Conservation (phyloP, 2,113 vertebrate species). For the Tylochromis polylepis region DNA sequence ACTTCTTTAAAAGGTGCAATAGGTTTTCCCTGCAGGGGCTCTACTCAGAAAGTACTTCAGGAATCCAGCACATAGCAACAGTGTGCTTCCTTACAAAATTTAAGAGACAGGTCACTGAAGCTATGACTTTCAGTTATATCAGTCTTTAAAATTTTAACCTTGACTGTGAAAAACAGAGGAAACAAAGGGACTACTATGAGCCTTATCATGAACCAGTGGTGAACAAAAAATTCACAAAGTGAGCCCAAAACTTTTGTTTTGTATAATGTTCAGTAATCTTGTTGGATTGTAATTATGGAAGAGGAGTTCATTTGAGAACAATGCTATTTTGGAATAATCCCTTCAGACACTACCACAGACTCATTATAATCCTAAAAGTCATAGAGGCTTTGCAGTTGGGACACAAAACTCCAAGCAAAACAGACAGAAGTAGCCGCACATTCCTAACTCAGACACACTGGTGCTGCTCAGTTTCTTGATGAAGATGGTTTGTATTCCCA, state of each 20-base stretch:
- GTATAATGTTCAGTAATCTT: background rate
- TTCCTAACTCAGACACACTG: background rate
- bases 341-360: background rate
- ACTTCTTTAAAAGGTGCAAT: conserved; percentile 52
- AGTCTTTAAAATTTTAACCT: background rate
- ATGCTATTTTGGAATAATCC: conserved; percentile 4
- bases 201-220: background rate
- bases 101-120: background rate
- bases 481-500: background rate
- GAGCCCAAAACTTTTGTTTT: conserved; percentile 7
- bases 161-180: background rate
- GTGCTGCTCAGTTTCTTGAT: background rate
- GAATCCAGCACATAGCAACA: conserved; percentile 12
- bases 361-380: conserved; percentile 22
- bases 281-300: background rate
- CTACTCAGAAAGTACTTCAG: background rate
- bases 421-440: background rate
- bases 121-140: background rate
- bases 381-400: background rate
- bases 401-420: conserved; percentile 1
- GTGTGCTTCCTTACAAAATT: background rate
- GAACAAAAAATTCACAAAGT: background rate
- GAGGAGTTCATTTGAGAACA: background rate
- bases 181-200: background rate
- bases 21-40: conserved; percentile 42